These are phyloP conservation scores for Lepeophtheirus nordmannii DNA, from an alignment of 2,888 invertebrate genomes.

Conservation along the genomic window DNA sequence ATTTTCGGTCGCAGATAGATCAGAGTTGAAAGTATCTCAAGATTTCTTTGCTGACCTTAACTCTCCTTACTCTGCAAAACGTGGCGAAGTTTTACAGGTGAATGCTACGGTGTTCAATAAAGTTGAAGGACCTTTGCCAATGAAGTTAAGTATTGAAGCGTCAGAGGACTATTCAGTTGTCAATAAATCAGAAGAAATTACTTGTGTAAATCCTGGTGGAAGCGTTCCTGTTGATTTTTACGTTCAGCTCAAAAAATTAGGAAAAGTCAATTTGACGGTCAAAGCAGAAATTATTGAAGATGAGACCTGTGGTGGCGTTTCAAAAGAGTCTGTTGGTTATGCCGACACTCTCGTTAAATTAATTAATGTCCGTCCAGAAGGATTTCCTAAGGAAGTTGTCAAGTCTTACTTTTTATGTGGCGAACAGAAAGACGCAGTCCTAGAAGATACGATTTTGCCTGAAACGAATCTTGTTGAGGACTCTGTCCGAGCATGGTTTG, in stretches of 20 bases:
- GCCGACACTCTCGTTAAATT: slow-evolving; percentile 17
- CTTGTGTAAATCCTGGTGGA: background rate
- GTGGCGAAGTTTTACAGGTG: slow-evolving; percentile 28
- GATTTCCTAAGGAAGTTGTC: slow-evolving; percentile 24
- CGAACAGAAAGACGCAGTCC: slow-evolving; percentile 5
- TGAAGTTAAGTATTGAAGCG: slow-evolving; percentile 24
- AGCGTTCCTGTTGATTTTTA: background rate
- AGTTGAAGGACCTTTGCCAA: slow-evolving; percentile 25
- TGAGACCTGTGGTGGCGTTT: slow-evolving; percentile 1
- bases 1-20: background rate
- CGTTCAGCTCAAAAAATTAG: background rate
- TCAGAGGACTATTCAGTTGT: slow-evolving; percentile 5
- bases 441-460: slow-evolving; percentile 11
- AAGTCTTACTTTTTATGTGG: slow-evolving; percentile 24
- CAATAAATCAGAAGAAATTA: background rate
- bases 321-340: background rate
- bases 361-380: slow-evolving; percentile 24
- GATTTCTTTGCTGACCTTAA: slow-evolving; percentile 28
- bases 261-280: slow-evolving; percentile 25
- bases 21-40: slow-evolving; percentile 4
- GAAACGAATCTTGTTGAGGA: slow-evolving; percentile 19
- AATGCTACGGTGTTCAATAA: slow-evolving; percentile 28
- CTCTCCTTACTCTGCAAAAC: slow-evolving; percentile 27
- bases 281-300: slow-evolving; percentile 8
- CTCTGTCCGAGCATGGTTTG: slow-evolving; percentile 24